Percentiles rank a stretch among this genome's conserved stretches.
Evolutionary conservation across 2,888 invertebrate genomes (phyloP).

Genomic region (Therioaphis trifolii): DNA sequence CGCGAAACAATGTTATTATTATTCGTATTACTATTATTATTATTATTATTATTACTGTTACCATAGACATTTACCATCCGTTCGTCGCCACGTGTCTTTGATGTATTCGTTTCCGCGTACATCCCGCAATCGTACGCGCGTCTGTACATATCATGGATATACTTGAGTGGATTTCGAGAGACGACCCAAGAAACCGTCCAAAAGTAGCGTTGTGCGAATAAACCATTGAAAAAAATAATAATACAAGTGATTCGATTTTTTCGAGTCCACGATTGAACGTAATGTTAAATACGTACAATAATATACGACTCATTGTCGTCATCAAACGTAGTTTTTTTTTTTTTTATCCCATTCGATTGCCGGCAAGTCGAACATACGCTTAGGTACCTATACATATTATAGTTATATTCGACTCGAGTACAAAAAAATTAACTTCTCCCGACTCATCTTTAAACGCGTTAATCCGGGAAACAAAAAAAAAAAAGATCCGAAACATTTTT

Average conservation of each 20-base stretch:
- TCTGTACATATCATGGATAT: too few relatives aligned
- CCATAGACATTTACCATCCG: neutral
- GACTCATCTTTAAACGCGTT: neutral
- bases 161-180: neutral
- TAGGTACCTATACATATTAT: neutral
- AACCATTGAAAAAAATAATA: too few relatives aligned
- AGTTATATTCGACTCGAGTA: neutral
- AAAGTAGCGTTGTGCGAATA: too few relatives aligned
- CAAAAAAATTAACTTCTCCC: slow-evolving; percentile 3
- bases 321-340: neutral
- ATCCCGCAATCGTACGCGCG: neutral
- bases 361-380: neutral
- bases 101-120: neutral
- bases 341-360: neutral
- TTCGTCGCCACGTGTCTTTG: too few relatives aligned
- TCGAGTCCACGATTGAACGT: neutral
- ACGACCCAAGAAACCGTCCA: too few relatives aligned
- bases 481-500: neutral
- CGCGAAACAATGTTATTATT: slow-evolving; percentile 27
- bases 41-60: too few relatives aligned
- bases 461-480: slow-evolving; percentile 23
- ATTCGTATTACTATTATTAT: neutral
- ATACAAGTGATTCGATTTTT: neutral
- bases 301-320: neutral
- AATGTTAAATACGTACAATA: neutral